Percentiles rank a stretch among this genome's conserved stretches.
These are phyloP conservation scores for Spialia ferax DNA, from an alignment of 2,888 invertebrate genomes.

Conservation along the genomic window DNA sequence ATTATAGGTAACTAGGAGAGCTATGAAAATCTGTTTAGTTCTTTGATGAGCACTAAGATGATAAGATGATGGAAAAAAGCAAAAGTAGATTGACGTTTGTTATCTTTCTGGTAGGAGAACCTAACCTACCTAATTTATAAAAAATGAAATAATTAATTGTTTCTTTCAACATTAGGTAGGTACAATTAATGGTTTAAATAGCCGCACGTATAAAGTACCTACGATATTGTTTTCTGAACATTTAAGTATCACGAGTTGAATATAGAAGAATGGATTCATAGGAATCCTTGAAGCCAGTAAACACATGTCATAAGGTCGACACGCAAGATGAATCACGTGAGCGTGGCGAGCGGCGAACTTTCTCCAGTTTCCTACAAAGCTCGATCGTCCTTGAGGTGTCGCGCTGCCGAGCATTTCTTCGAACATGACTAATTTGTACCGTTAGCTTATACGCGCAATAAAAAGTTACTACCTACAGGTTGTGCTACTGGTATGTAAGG, in stretches of 20 bases:
- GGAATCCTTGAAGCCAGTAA: neutral
- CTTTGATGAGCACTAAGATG: too few species aligned
- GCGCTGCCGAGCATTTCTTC: neutral
- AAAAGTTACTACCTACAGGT: neutral
- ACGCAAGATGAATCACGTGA: neutral
- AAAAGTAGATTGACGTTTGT: too few species aligned
- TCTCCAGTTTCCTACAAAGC: constrained; percentile 7
- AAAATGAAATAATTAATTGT: too few species aligned
- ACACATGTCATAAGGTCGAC: neutral
- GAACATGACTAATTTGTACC: neutral
- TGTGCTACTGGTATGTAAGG: neutral
- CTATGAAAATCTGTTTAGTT: too few species aligned
- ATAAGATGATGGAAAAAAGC: too few species aligned
- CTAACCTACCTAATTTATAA: too few species aligned
- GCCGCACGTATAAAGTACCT: too few species aligned
- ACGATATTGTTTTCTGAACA: neutral
- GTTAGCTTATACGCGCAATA: neutral
- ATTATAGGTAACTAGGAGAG: neutral
- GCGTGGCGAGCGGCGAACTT: neutral
- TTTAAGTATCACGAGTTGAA: neutral
- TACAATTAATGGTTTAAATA: too few species aligned
- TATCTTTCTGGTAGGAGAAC: too few species aligned
- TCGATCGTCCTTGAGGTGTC: neutral
- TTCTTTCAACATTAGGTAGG: too few species aligned
- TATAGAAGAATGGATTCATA: neutral